Evolutionary conservation across 2,888 invertebrate species (phyloP).

Genomic region (Fragum whitleyi): DNA sequence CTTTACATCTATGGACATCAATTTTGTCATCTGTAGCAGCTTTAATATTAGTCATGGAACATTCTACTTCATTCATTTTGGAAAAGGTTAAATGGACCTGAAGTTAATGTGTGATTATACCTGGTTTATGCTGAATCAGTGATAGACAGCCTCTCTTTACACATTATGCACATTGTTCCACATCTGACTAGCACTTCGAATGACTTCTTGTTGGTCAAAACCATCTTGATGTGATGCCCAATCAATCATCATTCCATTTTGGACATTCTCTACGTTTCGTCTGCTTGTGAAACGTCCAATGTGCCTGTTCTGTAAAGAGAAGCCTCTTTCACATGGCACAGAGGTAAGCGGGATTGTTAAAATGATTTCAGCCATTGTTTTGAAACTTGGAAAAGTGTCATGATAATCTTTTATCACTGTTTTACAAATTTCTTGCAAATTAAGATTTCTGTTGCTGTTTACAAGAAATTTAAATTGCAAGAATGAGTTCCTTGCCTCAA

Average conservation of each 20-base stretch:
- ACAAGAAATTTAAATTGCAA: slow-evolving; percentile 45
- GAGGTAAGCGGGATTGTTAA: slow-evolving; percentile 48
- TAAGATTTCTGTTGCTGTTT: slow-evolving; percentile 36
- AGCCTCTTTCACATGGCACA: slow-evolving; percentile 51
- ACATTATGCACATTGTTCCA: not conserved
- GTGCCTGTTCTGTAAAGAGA: slow-evolving; percentile 43
- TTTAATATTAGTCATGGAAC: not conserved
- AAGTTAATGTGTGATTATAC: not conserved
- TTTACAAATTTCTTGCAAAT: slow-evolving; percentile 24
- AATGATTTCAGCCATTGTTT: slow-evolving; percentile 34
- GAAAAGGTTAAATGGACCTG: not conserved
- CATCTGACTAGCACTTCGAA: slow-evolving; percentile 3
- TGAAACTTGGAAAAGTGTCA: slow-evolving; percentile 41
- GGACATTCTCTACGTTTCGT: slow-evolving; percentile 28
- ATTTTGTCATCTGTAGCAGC: slow-evolving; percentile 1
- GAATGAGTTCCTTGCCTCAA: slow-evolving; percentile 11
- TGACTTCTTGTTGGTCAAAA: slow-evolving; percentile 10
- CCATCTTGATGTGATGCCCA: slow-evolving; percentile 19
- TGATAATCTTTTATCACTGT: slow-evolving; percentile 8
- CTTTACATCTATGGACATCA: slow-evolving; percentile 1
- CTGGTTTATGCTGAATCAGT: not conserved
- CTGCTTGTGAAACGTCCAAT: slow-evolving; percentile 23
- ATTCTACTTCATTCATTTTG: not conserved
- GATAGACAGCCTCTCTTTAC: slow-evolving; percentile 1
- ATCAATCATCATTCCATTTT: slow-evolving; percentile 37